Percentiles rank a stretch among this genome's conserved stretches.
Evolutionary conservation across 92 coral and sea anemone genomes (phyloP).

Genomic region (Parazoanthus atlanticus): DNA sequence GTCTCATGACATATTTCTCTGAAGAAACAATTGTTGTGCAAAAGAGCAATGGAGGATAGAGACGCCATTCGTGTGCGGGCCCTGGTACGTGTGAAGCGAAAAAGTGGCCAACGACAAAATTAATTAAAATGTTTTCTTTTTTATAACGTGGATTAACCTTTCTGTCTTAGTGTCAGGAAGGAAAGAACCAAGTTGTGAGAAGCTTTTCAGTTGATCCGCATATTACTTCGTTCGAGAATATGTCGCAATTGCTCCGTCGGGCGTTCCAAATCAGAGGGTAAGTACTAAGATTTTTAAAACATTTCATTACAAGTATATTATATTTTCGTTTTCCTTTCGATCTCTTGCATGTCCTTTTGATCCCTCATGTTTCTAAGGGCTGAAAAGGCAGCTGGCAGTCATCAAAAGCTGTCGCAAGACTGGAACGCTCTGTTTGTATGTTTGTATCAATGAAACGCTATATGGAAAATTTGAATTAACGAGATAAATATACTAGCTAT

Average conservation of each 20-base stretch:
- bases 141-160: conserved; percentile 62
- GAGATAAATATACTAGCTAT: background rate
- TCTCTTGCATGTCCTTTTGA: background rate
- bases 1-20: background rate
- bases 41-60: conserved; percentile 70
- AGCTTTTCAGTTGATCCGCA: conserved; percentile 95
- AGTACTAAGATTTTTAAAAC: background rate
- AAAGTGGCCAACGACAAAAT: background rate
- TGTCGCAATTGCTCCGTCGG: conserved; percentile 77
- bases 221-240: conserved; percentile 87
- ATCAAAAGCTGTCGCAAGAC: background rate
- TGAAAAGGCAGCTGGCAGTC: background rate
- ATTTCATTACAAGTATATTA: background rate
- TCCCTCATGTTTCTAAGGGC: background rate
- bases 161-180: conserved; percentile 31
- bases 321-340: background rate
- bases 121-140: conserved; percentile 21
- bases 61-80: conserved; percentile 96
- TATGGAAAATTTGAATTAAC: background rate
- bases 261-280: conserved; percentile 92
- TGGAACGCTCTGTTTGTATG: background rate
- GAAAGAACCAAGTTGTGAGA: conserved; percentile 60
- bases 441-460: background rate
- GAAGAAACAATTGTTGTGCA: background rate
- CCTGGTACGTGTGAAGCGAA: conserved; percentile 58